Percentiles rank a stretch among this genome's conserved stretches.
Conservation (phyloP, 2,113 vertebrate species). For the Cephalopholis sonnerati region DNA sequence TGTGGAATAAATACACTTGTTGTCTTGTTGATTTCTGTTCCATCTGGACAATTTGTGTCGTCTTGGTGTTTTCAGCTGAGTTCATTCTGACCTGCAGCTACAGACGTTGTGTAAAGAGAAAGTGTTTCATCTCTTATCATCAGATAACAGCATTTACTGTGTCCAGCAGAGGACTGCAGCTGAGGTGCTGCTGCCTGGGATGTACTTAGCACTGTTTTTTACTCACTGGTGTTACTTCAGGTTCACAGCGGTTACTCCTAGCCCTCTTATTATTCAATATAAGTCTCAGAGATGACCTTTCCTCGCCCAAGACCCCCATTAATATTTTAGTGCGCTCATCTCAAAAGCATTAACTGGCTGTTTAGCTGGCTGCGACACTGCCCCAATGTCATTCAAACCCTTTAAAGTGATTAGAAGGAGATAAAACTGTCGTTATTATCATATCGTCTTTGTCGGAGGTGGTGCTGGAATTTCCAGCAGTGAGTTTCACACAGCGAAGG, state of each 20-base stretch:
- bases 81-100: slow-evolving; percentile 38
- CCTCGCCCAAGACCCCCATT: slow-evolving; percentile 69
- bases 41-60: slow-evolving; percentile 37
- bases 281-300: slow-evolving; percentile 74
- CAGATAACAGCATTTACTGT: slow-evolving; percentile 20
- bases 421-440: slow-evolving; percentile 65
- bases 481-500: not conserved
- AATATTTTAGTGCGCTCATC: slow-evolving; percentile 79
- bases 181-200: not conserved
- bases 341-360: slow-evolving; percentile 71
- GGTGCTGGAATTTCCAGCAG: slow-evolving; percentile 21
- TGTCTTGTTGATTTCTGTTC: slow-evolving; percentile 28
- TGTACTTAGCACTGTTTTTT: not conserved
- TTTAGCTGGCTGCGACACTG: slow-evolving; percentile 61
- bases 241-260: slow-evolving; percentile 32
- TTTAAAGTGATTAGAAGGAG: slow-evolving; percentile 70
- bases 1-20: slow-evolving; percentile 17
- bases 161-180: slow-evolving; percentile 27
- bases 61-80: slow-evolving; percentile 13
- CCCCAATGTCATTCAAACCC: slow-evolving; percentile 69
- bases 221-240: slow-evolving; percentile 26
- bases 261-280: slow-evolving; percentile 67
- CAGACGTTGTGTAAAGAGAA: slow-evolving; percentile 22
- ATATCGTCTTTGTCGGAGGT: slow-evolving; percentile 48
- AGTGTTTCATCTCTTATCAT: slow-evolving; percentile 34